Conservation (phyloP, 2,888 invertebrate species). For the Acronicta psi region DNA sequence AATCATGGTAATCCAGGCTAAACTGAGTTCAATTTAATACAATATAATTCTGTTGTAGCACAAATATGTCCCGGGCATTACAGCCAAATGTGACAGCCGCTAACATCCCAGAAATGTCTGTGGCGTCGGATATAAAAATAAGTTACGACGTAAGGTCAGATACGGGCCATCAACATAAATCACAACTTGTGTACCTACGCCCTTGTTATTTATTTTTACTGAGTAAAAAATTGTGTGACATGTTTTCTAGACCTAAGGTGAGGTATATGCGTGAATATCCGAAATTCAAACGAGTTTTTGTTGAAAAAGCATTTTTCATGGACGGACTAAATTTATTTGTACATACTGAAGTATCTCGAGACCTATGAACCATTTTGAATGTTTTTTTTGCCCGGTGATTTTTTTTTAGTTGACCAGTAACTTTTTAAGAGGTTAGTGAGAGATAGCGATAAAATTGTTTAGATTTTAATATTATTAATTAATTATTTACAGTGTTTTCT, state of each 20-base stretch:
- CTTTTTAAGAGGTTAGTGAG: too few relatives aligned
- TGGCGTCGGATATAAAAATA: constrained; percentile 62
- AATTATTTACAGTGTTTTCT: too few relatives aligned
- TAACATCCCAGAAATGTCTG: constrained; percentile 57
- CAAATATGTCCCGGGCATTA: constrained; percentile 47
- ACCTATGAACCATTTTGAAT: too few relatives aligned
- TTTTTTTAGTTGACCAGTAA: too few relatives aligned
- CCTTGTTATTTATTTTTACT: constrained; percentile 61
- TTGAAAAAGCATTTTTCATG: background rate
- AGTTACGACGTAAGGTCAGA: constrained; percentile 63
- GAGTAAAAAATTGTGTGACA: constrained; percentile 43
- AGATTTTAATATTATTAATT: too few relatives aligned
- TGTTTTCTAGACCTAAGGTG: constrained; percentile 7
- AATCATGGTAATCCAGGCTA: constrained; percentile 11
- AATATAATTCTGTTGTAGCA: constrained; percentile 41
- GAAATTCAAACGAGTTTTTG: background rate
- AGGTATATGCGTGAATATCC: background rate
- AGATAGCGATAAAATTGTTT: too few relatives aligned
- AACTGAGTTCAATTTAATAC: constrained; percentile 18
- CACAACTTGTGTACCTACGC: constrained; percentile 57
- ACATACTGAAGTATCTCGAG: too few relatives aligned
- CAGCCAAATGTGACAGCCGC: constrained; percentile 49
- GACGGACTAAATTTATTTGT: background rate
- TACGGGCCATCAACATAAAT: constrained; percentile 65
- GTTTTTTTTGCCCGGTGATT: too few relatives aligned